These are phyloP conservation scores for Bhutanitis thaidina DNA, from an alignment of 2,888 invertebrate genomes.

Conservation along the genomic window DNA sequence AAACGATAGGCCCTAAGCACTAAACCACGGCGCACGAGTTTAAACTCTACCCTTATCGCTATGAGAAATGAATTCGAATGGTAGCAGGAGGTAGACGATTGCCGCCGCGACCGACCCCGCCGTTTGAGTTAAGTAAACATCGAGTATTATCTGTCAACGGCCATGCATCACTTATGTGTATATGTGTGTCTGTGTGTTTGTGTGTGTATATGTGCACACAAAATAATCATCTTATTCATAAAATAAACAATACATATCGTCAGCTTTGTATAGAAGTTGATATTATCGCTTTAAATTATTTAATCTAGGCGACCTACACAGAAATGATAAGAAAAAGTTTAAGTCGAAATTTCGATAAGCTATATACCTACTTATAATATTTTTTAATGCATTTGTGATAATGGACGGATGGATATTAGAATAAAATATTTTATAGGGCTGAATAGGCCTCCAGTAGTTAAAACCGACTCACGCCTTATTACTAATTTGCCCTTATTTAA, in stretches of 20 bases:
- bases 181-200: slow-evolving; percentile 39
- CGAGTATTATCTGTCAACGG: slow-evolving; percentile 78
- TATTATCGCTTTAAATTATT: slow-evolving; percentile 38
- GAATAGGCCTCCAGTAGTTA: neutral
- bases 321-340: neutral
- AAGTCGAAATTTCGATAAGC: neutral
- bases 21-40: slow-evolving; percentile 42
- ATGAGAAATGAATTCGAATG: slow-evolving; percentile 44
- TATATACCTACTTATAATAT: too few relatives aligned
- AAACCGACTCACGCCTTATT: slow-evolving; percentile 6
- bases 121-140: slow-evolving; percentile 78
- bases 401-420: too few relatives aligned
- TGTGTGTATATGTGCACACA: slow-evolving; percentile 48
- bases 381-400: too few relatives aligned
- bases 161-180: slow-evolving; percentile 52
- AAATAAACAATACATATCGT: slow-evolving; percentile 46
- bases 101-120: slow-evolving; percentile 60
- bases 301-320: slow-evolving; percentile 41
- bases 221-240: slow-evolving; percentile 67
- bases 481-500: slow-evolving; percentile 19
- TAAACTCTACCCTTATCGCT: slow-evolving; percentile 49
- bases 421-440: neutral
- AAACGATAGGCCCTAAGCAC: slow-evolving; percentile 53
- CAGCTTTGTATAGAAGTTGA: slow-evolving; percentile 25
- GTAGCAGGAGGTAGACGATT: slow-evolving; percentile 35